Percentiles rank a stretch among this genome's conserved stretches.
phyloP scores from a whole-genome alignment of 2,113 vertebrate species.

The Nothocercus julius region DNA sequence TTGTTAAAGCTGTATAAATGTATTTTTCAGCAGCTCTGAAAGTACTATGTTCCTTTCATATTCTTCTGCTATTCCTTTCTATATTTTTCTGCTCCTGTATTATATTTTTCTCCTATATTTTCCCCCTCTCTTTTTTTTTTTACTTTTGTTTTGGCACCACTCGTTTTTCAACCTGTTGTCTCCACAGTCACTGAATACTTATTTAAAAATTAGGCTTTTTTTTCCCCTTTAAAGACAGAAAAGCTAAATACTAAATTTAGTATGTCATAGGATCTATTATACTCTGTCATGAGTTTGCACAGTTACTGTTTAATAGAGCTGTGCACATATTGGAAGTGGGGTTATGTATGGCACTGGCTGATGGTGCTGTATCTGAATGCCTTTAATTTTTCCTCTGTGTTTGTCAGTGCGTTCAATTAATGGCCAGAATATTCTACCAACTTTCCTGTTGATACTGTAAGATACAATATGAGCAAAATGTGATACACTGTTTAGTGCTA shows the following conservation, averaged over 20 bases:
- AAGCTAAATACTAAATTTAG: background rate
- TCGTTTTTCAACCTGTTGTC: background rate
- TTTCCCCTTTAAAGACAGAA: background rate
- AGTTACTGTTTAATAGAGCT: background rate
- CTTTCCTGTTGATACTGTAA: background rate
- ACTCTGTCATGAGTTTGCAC: background rate
- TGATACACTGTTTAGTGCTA: background rate
- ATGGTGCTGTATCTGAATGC: background rate
- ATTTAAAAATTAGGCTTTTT: background rate
- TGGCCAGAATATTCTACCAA: background rate
- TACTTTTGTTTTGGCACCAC: background rate
- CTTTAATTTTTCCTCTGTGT: background rate
- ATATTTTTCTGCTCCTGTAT: background rate
- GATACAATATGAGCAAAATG: background rate
- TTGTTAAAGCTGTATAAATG: no score
- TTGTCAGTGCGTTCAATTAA: background rate
- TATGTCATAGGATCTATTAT: background rate
- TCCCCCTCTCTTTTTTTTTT: background rate
- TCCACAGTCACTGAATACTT: background rate
- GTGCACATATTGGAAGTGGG: background rate
- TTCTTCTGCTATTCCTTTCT: background rate
- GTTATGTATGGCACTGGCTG: accelerated
- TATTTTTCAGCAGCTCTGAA: background rate
- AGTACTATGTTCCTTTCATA: background rate
- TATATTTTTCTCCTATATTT: background rate